A percentile compares a stretch with the other conserved stretches of the same genome.
These are phyloP conservation scores for Griposia aprilina DNA, from an alignment of 2,888 invertebrate genomes.

Conservation along the genomic window DNA sequence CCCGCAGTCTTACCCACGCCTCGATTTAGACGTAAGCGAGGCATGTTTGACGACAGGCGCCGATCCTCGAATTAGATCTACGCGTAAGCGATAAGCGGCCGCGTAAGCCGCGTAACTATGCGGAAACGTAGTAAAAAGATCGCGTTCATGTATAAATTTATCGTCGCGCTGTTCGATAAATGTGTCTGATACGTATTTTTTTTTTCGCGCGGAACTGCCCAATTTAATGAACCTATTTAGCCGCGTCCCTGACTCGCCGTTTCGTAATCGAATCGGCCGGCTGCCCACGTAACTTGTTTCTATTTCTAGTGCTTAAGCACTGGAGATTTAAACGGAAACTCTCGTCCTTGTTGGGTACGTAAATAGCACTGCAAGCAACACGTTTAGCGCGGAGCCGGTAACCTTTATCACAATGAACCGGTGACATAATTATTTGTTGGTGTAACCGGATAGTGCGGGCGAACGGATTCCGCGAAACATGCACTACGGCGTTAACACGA, in stretches of 20 bases:
- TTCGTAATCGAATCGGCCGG: constrained; percentile 80
- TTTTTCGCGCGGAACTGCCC: constrained; percentile 77
- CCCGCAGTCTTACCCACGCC: constrained; percentile 77
- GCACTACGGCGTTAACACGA: constrained; percentile 80
- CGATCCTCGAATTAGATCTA: constrained; percentile 86
- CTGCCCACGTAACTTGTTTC: constrained; percentile 86
- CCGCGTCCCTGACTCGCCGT: constrained; percentile 82
- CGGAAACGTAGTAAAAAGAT: constrained; percentile 88
- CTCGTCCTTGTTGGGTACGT: constrained; percentile 76
- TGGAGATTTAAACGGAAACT: constrained; percentile 80
- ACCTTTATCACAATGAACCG: constrained; percentile 83
- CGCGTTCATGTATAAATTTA: constrained; percentile 88
- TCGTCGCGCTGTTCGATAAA: constrained; percentile 83
- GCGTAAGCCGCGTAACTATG: constrained; percentile 85
- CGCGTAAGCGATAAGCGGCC: constrained; percentile 82
- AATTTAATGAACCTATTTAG: constrained; percentile 80
- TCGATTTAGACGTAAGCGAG: constrained; percentile 81
- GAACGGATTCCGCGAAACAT: constrained; percentile 83
- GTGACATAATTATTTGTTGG: constrained; percentile 87
- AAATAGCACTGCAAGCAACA: constrained; percentile 68
- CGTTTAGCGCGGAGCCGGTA: constrained; percentile 72
- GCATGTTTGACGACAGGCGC: constrained; percentile 84
- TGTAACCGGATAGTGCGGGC: constrained; percentile 83
- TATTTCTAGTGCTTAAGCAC: constrained; percentile 81
- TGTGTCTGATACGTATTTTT: constrained; percentile 82